Percentiles rank a stretch among this genome's conserved stretches.
Evolutionary conservation across 2,797 vertebrate genomes (phyloP).

Genomic region (Amblyopsis hoosieri): DNA sequence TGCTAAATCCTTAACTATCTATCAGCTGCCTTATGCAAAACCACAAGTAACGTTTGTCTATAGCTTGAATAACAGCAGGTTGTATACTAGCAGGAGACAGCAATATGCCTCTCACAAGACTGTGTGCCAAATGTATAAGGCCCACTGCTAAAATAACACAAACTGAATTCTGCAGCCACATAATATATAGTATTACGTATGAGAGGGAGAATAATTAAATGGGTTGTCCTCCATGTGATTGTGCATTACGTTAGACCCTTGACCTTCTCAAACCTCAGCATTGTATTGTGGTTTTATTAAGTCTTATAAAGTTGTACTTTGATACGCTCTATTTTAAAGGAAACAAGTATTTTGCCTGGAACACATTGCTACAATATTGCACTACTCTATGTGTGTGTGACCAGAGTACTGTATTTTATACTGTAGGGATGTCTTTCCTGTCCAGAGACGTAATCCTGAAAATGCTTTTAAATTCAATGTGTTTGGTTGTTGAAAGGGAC

Average conservation of each 20-base stretch:
- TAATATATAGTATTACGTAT: slow-evolving; percentile 1
- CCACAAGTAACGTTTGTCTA: background rate
- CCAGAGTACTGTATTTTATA: slow-evolving; percentile 24
- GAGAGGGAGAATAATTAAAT: slow-evolving; percentile 14
- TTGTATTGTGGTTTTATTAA: slow-evolving; percentile 34
- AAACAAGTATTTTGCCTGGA: slow-evolving; percentile 20
- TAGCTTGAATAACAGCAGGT: background rate
- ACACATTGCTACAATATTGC: slow-evolving; percentile 3
- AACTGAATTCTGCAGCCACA: slow-evolving; percentile 16
- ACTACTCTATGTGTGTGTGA: slow-evolving; percentile 26
- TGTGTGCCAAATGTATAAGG: slow-evolving; percentile 33
- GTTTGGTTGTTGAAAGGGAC: too few species aligned
- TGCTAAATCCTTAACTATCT: slow-evolving; percentile 9
- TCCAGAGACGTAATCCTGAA: slow-evolving; percentile 5
- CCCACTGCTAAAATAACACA: slow-evolving; percentile 16
- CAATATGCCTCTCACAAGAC: slow-evolving; percentile 14
- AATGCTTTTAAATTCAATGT: background rate
- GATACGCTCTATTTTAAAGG: background rate
- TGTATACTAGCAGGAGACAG: background rate
- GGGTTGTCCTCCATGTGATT: slow-evolving; percentile 13
- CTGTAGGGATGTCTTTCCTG: slow-evolving; percentile 16
- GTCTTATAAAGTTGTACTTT: background rate
- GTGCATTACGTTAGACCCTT: background rate
- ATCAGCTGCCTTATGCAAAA: slow-evolving; percentile 12
- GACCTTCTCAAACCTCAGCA: slow-evolving; percentile 26